Conservation (phyloP, 2,888 invertebrate species). For the Cantharis lateralis region DNA sequence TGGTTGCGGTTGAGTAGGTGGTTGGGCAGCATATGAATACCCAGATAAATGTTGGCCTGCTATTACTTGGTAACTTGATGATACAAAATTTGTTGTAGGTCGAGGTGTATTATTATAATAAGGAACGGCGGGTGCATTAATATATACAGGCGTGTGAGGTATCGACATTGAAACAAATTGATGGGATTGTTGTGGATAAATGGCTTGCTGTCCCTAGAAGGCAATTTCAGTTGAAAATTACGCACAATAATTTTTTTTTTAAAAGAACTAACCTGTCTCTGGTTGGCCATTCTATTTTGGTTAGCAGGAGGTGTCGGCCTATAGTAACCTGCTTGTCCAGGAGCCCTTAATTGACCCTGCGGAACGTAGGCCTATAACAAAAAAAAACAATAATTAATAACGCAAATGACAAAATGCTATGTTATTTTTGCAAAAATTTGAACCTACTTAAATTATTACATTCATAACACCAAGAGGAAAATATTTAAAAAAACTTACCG, state of each 20-base stretch:
- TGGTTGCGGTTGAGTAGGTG: constrained; percentile 4
- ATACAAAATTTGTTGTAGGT: constrained; percentile 13
- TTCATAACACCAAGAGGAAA: no score
- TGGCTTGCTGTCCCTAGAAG: constrained; percentile 31
- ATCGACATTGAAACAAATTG: constrained; percentile 30
- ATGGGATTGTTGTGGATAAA: constrained; percentile 31
- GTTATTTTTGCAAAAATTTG: no score
- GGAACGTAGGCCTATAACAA: constrained; percentile 25
- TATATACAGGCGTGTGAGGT: constrained; percentile 23
- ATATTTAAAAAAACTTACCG: no score
- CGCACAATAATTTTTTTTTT: background rate
- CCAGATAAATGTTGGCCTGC: constrained; percentile 9
- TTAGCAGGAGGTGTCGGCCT: constrained; percentile 42
- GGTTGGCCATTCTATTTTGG: constrained; percentile 50
- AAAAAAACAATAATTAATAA: background rate
- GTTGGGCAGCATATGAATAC: background rate
- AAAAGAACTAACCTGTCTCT: constrained; percentile 45
- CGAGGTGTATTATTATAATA: constrained; percentile 19
- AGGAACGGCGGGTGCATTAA: constrained; percentile 15
- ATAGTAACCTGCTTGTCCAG: constrained; percentile 34
- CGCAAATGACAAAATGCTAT: no score
- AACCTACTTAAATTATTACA: no score
- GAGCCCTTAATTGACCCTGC: constrained; percentile 27
- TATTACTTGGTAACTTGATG: constrained; percentile 18
- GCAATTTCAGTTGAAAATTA: constrained; percentile 2